phyloP scores from a whole-genome alignment of 2,888 invertebrate genomes.

The Cheilosia vulpina region DNA sequence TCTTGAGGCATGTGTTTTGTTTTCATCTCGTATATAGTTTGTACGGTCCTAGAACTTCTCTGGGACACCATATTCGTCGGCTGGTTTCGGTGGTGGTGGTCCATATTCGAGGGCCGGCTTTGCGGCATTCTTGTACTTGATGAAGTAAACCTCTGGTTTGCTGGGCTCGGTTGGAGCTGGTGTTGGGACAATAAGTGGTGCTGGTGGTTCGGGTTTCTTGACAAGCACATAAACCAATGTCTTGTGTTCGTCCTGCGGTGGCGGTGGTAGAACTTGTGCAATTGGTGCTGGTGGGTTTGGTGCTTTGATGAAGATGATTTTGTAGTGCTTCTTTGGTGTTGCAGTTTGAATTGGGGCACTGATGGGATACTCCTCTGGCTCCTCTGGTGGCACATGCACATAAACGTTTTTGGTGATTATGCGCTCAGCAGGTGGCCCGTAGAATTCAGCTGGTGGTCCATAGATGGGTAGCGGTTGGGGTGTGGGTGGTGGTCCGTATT shows the following conservation, averaged over 20 bases:
- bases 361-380: conserved; percentile 83
- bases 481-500: conserved; percentile 73
- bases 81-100: conserved; percentile 78
- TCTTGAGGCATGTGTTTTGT: conserved; percentile 47
- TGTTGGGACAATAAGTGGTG: conserved; percentile 91
- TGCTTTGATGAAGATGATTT: conserved; percentile 86
- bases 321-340: conserved; percentile 85
- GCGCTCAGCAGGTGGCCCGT: conserved; percentile 81
- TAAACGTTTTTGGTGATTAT: conserved; percentile 84
- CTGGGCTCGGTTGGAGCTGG: conserved; percentile 93
- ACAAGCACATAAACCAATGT: conserved; percentile 94
- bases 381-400: conserved; percentile 86
- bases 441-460: conserved; percentile 82
- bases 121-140: conserved; percentile 87
- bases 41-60: conserved; percentile 79
- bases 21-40: conserved; percentile 4
- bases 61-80: conserved; percentile 79
- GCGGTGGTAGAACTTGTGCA: conserved; percentile 85
- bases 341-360: conserved; percentile 83
- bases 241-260: conserved; percentile 94
- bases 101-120: conserved; percentile 82
- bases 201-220: conserved; percentile 94
- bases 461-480: conserved; percentile 81
- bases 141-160: conserved; percentile 96
- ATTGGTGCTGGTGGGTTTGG: conserved; percentile 84